These are phyloP conservation scores for Asbolus verrucosus DNA, from an alignment of 1,140 invertebrate genomes.

Conservation along the genomic window DNA sequence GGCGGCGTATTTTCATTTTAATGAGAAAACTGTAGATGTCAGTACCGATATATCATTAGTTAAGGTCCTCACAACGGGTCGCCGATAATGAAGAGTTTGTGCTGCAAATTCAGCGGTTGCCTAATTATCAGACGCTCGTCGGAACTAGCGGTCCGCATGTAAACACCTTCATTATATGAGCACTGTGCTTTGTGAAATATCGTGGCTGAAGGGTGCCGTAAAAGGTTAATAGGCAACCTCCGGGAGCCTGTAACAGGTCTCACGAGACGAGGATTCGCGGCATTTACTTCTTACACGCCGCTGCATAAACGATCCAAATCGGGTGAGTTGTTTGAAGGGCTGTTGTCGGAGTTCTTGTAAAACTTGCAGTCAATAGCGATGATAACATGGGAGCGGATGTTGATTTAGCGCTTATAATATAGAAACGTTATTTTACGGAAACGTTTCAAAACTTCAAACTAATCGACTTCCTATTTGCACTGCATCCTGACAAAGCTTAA, in stretches of 20 bases:
- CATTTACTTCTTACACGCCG: conserved; percentile 48
- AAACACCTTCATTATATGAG: conserved; percentile 55
- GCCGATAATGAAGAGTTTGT: conserved; percentile 52
- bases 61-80: conserved; percentile 34
- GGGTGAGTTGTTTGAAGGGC: conserved; percentile 23
- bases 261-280: conserved; percentile 43
- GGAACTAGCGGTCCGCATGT: conserved; percentile 53
- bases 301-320: conserved; percentile 51
- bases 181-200: conserved; percentile 54
- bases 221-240: conserved; percentile 54
- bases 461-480: no score
- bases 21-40: conserved; percentile 43
- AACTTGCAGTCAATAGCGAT: no score
- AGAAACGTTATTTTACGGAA: no score
- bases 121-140: conserved; percentile 53
- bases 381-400: no score
- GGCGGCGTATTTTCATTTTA: conserved; percentile 20
- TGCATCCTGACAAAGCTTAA: no score
- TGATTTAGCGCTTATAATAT: no score
- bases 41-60: conserved; percentile 17
- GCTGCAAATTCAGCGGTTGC: conserved; percentile 47
- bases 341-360: no score
- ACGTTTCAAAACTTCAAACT: no score
- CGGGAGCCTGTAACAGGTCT: conserved; percentile 51
- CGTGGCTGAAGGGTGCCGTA: conserved; percentile 49